Conservation (phyloP, 2,888 invertebrate genomes). For the Hybos culiciformis region DNA sequence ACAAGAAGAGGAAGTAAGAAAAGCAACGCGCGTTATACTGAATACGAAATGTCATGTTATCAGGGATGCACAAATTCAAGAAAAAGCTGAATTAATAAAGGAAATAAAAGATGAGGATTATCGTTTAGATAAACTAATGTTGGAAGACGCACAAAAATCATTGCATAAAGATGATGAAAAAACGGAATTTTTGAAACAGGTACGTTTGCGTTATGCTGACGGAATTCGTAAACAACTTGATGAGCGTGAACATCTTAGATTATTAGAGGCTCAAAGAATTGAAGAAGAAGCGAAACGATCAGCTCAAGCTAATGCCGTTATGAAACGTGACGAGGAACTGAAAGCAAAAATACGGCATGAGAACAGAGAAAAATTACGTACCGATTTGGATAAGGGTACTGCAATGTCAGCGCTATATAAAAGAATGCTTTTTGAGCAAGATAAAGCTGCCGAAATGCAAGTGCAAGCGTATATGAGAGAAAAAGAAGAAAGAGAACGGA, state of each 20-base stretch:
- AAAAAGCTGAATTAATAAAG: conserved; percentile 35
- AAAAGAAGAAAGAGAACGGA: conserved; percentile 27
- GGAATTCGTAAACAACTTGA: conserved; percentile 29
- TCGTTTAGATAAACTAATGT: conserved; percentile 29
- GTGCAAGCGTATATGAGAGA: conserved; percentile 31
- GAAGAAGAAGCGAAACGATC: conserved; percentile 30
- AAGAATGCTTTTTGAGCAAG: conserved; percentile 30
- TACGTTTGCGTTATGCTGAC: conserved; percentile 26
- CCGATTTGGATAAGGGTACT: conserved; percentile 27
- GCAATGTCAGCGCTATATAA: conserved; percentile 31
- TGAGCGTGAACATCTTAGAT: conserved; percentile 28
- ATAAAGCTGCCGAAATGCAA: conserved; percentile 30
- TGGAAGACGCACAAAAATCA: conserved; percentile 25
- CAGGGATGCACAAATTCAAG: conserved; percentile 66
- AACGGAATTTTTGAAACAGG: conserved; percentile 20
- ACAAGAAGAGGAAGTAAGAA: conserved; percentile 48
- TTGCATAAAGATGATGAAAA: conserved; percentile 27
- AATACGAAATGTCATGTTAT: conserved; percentile 77
- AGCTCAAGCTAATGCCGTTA: conserved; percentile 22
- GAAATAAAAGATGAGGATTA: conserved; percentile 29
- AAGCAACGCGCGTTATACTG: conserved; percentile 62
- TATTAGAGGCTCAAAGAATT: conserved; percentile 31
- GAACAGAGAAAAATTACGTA: conserved; percentile 27
- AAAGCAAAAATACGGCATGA: conserved; percentile 22
- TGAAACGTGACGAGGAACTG: conserved; percentile 27